Evolutionary conservation across 2,888 invertebrate species (phyloP).

Genomic region (Cryptocheilus praepositus): DNA sequence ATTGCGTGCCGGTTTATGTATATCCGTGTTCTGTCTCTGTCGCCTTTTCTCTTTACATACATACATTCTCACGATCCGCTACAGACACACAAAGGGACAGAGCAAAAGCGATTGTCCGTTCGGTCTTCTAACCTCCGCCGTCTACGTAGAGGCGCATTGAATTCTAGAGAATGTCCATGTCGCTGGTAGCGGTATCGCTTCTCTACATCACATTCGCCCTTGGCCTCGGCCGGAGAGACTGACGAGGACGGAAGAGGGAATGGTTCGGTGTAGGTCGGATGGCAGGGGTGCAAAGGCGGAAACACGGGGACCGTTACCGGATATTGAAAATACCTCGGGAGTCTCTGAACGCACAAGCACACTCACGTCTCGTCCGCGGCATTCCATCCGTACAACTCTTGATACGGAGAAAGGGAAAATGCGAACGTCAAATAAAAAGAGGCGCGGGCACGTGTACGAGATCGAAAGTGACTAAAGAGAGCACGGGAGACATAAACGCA

Average conservation of each 20-base stretch:
- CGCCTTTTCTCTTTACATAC: no score
- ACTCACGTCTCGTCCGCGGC: constrained; percentile 36
- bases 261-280: constrained; percentile 23
- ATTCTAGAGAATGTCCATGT: not conserved
- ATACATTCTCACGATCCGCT: no score
- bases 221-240: constrained; percentile 19
- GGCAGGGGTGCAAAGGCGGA: constrained; percentile 45
- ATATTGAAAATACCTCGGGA: constrained; percentile 71
- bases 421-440: constrained; percentile 20
- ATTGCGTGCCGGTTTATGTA: no score
- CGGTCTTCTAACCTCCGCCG: not conserved
- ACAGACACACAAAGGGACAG: no score
- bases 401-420: not conserved
- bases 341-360: constrained; percentile 52
- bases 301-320: constrained; percentile 58
- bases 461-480: constrained; percentile 29
- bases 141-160: constrained; percentile 1
- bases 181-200: constrained; percentile 28
- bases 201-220: constrained; percentile 29
- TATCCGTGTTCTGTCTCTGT: no score
- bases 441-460: constrained; percentile 26
- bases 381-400: constrained; percentile 42
- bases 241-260: constrained; percentile 31
- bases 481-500: no score
- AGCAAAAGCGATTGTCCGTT: no score